Evolutionary conservation across 2,113 vertebrate genomes (phyloP).

Genomic region (Nannobrachium achirus): DNA sequence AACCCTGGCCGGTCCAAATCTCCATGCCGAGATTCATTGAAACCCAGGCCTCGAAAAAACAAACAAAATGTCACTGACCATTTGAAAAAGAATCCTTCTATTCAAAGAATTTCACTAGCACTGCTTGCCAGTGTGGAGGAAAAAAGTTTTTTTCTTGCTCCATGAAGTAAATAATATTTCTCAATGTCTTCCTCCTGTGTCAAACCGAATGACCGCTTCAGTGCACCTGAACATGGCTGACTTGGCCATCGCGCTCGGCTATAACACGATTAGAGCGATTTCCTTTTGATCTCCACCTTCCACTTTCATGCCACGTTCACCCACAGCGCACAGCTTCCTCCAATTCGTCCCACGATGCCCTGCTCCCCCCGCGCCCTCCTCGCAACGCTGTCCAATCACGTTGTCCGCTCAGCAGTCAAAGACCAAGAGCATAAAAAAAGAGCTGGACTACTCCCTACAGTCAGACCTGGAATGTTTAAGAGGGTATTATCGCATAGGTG

Average conservation of each 20-base stretch:
- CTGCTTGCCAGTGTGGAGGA: background rate
- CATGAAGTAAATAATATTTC: background rate
- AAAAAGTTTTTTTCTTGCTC: background rate
- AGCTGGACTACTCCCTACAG: background rate
- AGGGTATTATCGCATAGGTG: background rate
- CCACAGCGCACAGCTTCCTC: constrained; percentile 25
- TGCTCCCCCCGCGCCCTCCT: constrained; percentile 33
- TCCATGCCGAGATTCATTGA: constrained; percentile 9
- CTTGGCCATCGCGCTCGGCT: constrained; percentile 25
- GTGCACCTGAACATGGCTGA: constrained; percentile 47
- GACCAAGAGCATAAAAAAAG: too few species aligned
- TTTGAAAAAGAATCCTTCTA: constrained; percentile 2
- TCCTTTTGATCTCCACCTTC: constrained; percentile 64
- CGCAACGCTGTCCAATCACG: constrained; percentile 25
- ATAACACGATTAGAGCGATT: constrained; percentile 53
- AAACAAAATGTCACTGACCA: constrained; percentile 20
- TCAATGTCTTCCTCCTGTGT: background rate
- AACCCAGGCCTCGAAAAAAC: constrained; percentile 6
- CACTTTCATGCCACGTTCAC: constrained; percentile 45
- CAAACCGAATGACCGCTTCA: constrained; percentile 27
- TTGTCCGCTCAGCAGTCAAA: background rate
- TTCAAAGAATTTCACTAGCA: background rate
- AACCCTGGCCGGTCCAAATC: constrained; percentile 10
- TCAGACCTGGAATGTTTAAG: background rate
- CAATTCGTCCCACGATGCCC: constrained; percentile 20